Evolutionary conservation across 2,113 vertebrate genomes (phyloP).

Genomic region (Plecotus auritus): DNA sequence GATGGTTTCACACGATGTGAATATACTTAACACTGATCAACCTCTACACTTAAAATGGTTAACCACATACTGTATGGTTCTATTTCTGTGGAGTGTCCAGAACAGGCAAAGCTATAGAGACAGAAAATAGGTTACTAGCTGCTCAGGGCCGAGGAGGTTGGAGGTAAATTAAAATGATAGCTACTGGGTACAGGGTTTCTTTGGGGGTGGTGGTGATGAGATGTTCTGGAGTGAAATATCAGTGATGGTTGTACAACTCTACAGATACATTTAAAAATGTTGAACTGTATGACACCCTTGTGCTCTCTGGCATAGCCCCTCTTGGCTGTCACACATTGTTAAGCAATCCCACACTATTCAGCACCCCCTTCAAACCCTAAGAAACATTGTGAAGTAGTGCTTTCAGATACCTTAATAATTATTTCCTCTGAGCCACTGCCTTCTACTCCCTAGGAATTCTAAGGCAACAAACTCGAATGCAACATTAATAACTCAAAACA

Average conservation of each 20-base stretch:
- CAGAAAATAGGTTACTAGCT: not conserved
- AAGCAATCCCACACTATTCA: conserved; percentile 40
- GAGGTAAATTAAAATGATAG: not conserved
- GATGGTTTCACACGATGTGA: not conserved
- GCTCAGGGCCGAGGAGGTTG: not conserved
- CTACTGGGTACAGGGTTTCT: not conserved
- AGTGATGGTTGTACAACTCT: not conserved
- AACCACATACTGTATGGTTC: not conserved
- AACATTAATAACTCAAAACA: conserved; percentile 64
- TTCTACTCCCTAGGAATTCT: conserved; percentile 29
- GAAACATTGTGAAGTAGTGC: conserved; percentile 6
- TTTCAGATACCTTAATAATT: conserved; percentile 37
- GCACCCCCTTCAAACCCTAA: conserved; percentile 34
- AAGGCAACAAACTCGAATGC: conserved; percentile 47
- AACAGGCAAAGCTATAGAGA: not conserved
- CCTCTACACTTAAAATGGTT: not conserved
- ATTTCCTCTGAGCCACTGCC: conserved; percentile 40
- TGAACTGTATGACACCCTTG: not conserved
- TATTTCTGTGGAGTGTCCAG: not conserved
- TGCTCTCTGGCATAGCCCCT: not conserved
- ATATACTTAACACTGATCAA: not conserved
- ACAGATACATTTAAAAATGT: not conserved
- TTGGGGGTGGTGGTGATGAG: not conserved
- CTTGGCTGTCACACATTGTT: conserved; percentile 16
- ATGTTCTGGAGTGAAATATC: not conserved